phyloP scores from a whole-genome alignment of 2,113 vertebrate genomes.

The Isichthys henryi region DNA sequence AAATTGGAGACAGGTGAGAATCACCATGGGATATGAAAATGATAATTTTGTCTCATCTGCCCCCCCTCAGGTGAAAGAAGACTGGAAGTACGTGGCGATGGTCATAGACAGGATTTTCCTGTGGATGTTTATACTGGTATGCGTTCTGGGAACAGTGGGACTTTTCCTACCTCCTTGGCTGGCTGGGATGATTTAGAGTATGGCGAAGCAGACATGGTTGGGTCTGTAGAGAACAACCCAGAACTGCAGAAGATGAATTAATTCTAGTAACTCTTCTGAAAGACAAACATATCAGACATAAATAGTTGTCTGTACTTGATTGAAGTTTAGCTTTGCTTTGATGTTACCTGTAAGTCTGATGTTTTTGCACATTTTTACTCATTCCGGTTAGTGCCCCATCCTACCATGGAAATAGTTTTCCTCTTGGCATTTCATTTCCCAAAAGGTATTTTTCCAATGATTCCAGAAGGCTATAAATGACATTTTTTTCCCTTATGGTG shows the following conservation, averaged over 20 bases:
- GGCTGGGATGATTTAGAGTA: slow-evolving; percentile 86
- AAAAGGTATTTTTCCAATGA: slow-evolving; percentile 43
- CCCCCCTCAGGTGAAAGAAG: slow-evolving; percentile 79
- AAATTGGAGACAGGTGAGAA: slow-evolving; percentile 45
- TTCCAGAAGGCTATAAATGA: slow-evolving; percentile 41
- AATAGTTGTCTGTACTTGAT: neutral
- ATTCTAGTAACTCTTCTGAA: neutral
- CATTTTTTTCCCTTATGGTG: slow-evolving; percentile 26
- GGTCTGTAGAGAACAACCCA: neutral
- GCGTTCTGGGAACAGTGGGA: slow-evolving; percentile 86
- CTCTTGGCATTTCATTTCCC: neutral
- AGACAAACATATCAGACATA: neutral
- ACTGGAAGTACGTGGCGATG: slow-evolving; percentile 98
- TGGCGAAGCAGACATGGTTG: neutral
- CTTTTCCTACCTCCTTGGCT: slow-evolving; percentile 95
- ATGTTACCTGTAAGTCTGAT: neutral
- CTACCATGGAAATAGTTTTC: neutral
- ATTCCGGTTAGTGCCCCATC: neutral
- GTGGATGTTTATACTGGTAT: slow-evolving; percentile 95
- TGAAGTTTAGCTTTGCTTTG: neutral
- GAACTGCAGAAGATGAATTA: neutral
- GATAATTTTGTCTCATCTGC: slow-evolving; percentile 38
- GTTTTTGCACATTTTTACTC: neutral
- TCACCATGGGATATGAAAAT: neutral
- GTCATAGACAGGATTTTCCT: slow-evolving; percentile 97